Base-by-base conservation (phyloP, 1,140 invertebrate genomes). In the Zaprionus africanus region DNA sequence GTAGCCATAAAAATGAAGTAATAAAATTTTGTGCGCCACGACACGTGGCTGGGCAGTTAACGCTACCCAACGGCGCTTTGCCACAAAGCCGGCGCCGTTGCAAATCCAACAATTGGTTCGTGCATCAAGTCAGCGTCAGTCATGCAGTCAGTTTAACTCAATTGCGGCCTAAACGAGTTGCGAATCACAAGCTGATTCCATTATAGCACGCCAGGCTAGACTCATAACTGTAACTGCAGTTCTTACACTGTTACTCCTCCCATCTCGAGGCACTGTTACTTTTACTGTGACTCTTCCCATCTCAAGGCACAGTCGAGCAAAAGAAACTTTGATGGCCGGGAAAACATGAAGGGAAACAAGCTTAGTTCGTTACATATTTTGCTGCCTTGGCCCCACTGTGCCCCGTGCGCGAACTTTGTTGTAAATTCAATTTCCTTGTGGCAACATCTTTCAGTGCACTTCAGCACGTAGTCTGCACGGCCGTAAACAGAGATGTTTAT, bases 381-480 rank as follows among this genome's bases (percentile, higher is more conserved):
- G 5, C 1, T 13, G 6, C 11, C 12, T 5, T 24, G 5, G 12
- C 46, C 4, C 46, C 46, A 51, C 59, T 65, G 28, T 56, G 22
- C 49, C 24, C 4, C 1, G 5, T 64, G 5, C 24, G 34, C 38
- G 26, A 58, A 75, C 75, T 59, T 81, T 86, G 79, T 57, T 22
- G 62, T 53, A 82, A 87, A 88, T 87, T 83, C 63, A 87, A 88
- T 87, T 88, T 88, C 46, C 77, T 54, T 61, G 43, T 57, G 73
- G 67, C 73, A 61, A 71, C 36, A 61, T 17, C 66, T 76, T 79
- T 46, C 77, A 69, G 73, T 78, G 84, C 83, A 87, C 83, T 88
- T 88, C 66, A 67, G 77, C 84, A 87, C 83, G 83, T 87, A 83
- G 63, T 72, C 73, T 28, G 19, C 38, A 26, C 41, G 28, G 15